These are phyloP conservation scores for Knipowitschia caucasica DNA, from an alignment of 2,797 vertebrate genomes.

Conservation along the genomic window DNA sequence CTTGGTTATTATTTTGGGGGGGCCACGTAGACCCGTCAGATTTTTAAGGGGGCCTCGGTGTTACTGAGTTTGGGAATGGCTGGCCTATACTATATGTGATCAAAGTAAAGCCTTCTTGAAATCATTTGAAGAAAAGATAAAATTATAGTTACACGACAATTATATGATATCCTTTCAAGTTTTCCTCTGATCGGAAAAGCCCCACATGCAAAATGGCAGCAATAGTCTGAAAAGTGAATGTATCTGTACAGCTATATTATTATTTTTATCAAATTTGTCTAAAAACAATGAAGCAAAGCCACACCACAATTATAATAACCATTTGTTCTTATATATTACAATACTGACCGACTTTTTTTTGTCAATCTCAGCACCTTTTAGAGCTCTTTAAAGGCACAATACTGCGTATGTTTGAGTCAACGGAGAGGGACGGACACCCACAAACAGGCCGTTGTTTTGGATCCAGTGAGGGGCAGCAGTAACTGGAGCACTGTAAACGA, in stretches of 20 bases:
- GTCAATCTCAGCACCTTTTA: not conserved
- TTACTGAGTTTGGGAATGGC: too few relatives aligned
- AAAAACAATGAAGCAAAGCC: too few relatives aligned
- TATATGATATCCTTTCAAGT: not conserved
- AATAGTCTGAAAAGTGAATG: not conserved
- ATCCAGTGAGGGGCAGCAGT: not conserved
- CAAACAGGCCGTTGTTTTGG: slow-evolving; percentile 11
- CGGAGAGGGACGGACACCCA: not conserved
- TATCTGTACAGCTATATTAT: not conserved
- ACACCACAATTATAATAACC: too few relatives aligned
- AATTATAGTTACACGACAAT: not conserved
- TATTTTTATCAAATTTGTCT: not conserved
- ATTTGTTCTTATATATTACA: too few relatives aligned
- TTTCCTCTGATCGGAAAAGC: not conserved
- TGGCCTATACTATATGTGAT: too few relatives aligned
- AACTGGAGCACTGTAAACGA: slow-evolving; percentile 18
- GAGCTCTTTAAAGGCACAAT: not conserved
- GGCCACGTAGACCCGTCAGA: too few relatives aligned
- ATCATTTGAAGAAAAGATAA: too few relatives aligned
- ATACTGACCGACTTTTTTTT: not conserved
- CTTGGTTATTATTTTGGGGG: too few relatives aligned
- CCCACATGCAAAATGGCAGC: not conserved
- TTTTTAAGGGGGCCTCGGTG: too few relatives aligned
- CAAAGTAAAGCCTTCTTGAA: too few relatives aligned
- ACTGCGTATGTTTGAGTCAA: slow-evolving; percentile 1